Evolutionary conservation across 2,797 vertebrate species (phyloP), one percentile per base, ranked within the genome.

Genomic region (Loris lydekkerianus): DNA sequence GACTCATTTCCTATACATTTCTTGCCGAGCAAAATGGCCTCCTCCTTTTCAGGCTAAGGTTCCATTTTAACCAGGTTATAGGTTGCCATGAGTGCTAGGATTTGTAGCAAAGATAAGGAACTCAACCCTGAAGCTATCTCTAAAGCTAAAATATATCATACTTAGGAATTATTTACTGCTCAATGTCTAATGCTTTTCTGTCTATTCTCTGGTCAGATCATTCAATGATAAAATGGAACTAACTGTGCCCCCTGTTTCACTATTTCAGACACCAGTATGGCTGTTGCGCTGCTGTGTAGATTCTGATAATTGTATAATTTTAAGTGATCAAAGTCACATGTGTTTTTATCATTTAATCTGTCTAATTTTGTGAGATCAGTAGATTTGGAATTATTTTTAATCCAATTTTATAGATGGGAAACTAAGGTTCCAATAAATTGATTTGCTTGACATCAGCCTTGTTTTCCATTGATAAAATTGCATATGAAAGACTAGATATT

Each of bases 41-140:
- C 13, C 27, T 84, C n/a, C 58, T 34, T 78, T 89, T 70, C 4
- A 82, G 40, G 18, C 18, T 72, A 25, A 61, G 6, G 29, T 72
- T 83, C 58, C 43, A 31, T 72, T 87, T 60, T 37, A 88, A n/a
- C 34, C 1, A 83, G 83, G 23, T 85, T 17, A 67, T 29, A 65
- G 21, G 34, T 91, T 46, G 31, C 23, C 7, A 9, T 61, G 27
- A 43, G 5, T 60, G 27, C 15, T 21, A 43, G 21, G 49, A 93
- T 86, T 43, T 83, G 46, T 70, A 61, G 31, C n/a, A 78, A 70
- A 80, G 56, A 65, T 27, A 88, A 88, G 76, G 84, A 84, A 77
- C 40, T 81, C 75, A 77, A 88, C 46, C n/a, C 18, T 65, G 56
- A 81, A 78, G 25, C 43, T 65, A 58, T 37, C 25, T 23, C 82